Evolutionary conservation across 2,888 invertebrate genomes (phyloP), one percentile per base, ranked within the genome.

Genomic region (Spialia ferax): DNA sequence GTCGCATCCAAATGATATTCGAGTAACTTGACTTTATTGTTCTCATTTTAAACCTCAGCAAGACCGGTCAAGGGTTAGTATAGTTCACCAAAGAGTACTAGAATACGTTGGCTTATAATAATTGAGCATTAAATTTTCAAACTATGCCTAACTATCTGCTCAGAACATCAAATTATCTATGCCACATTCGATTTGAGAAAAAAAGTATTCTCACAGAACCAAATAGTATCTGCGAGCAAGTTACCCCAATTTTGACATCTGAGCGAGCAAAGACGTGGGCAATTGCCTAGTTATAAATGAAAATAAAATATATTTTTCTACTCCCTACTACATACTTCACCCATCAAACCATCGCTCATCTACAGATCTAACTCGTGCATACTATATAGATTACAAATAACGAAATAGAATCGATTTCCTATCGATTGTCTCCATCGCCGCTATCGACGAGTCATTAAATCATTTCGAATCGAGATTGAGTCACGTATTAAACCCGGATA

Each of bases 401-500:
- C 57, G 57, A 66, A 66, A 67, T 35, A 59, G 61, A 68, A 63
- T 69, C 68, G 74, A 69, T 72, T 70, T 64, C 50, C 50, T 72
- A 79, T 75, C 81, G 77, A 80, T 82, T 78, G 83, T 83, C 79
- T 76, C 76, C 78, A 75, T 73, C 76, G 67, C 59, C 29, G 55
- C 57, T 73, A 74, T 75, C 77, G 76, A 70, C 78, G 72, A 85
- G 81, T 85, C 86, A 85, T 86, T 85, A 84, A 79, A 84, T 81
- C 83, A 82, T 83, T 78, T 82, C 77, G 69, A 74, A 71, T 75
- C 75, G 81, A 84, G 82, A 91, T 91, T 86, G 84, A 92, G 86
- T 92, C 92, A 91, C 92, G 92, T 92, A 88, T 86, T 82, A 79
- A 82, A 86, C 85, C 86, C 76, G 81, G 81, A 85, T 83, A 84